These are phyloP conservation scores for Leucophora obtusa DNA, from an alignment of 2,888 invertebrate species.

Conservation along the genomic window DNA sequence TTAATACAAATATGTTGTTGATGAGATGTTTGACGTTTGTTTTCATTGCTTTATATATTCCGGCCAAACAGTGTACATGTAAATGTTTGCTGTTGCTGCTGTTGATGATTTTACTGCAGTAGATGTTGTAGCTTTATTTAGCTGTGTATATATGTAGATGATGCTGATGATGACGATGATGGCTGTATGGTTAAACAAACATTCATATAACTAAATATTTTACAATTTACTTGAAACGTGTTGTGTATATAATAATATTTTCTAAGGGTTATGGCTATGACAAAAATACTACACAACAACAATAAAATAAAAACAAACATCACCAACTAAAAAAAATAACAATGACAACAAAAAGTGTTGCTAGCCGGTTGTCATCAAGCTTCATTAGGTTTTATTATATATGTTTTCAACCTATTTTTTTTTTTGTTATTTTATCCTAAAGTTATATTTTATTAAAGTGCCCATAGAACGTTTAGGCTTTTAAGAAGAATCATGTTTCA, in stretches of 20 bases:
- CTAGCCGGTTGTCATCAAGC: constrained; percentile 51
- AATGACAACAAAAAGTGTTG: constrained; percentile 31
- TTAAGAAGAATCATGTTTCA: too few species aligned
- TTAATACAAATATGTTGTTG: constrained; percentile 34
- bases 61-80: neutral
- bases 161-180: neutral
- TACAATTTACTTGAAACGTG: constrained; percentile 1
- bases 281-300: neutral
- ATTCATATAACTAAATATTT: constrained; percentile 8
- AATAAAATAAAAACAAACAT: constrained; percentile 8
- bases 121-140: neutral
- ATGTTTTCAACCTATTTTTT: neutral
- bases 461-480: neutral
- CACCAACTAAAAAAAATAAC: neutral
- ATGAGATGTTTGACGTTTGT: constrained; percentile 45
- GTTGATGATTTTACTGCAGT: neutral
- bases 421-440: neutral
- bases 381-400: constrained; percentile 54
- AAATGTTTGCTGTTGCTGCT: constrained; percentile 17
- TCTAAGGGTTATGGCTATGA: constrained; percentile 29
- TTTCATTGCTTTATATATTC: constrained; percentile 40
- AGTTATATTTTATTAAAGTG: neutral
- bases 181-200: constrained; percentile 39
- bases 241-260: constrained; percentile 42
- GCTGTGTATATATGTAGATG: neutral